Percentiles rank a stretch among this genome's conserved stretches.
Conservation (phyloP, 2,888 invertebrate genomes). For the Drosophila macrospina region DNA sequence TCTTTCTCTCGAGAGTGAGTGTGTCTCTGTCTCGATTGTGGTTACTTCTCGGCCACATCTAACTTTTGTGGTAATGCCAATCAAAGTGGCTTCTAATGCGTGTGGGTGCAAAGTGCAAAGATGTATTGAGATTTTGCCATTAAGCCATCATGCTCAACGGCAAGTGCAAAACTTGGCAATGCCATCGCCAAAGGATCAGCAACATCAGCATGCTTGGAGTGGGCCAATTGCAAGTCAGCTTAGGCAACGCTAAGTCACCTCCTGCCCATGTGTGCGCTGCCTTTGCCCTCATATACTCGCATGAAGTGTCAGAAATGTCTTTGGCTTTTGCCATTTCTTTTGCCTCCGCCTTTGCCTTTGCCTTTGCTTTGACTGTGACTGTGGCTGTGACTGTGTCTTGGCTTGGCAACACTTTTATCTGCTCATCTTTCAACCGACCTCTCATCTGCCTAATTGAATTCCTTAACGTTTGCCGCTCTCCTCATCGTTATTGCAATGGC, state of each 20-base stretch:
- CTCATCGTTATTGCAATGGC: not conserved
- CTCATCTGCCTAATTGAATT: conserved; percentile 80
- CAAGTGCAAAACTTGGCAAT: conserved; percentile 50
- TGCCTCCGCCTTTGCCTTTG: conserved; percentile 9
- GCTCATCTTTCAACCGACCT: conserved; percentile 53
- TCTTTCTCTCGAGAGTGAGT: not conserved
- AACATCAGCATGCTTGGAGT: conserved; percentile 55
- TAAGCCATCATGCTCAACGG: conserved; percentile 62
- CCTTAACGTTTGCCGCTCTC: conserved; percentile 58
- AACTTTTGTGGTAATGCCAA: conserved; percentile 61
- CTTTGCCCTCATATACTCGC: conserved; percentile 57
- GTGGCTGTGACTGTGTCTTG: conserved; percentile 58
- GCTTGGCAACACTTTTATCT: conserved; percentile 71
- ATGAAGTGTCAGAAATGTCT: conserved; percentile 75
- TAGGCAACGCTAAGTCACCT: conserved; percentile 59
- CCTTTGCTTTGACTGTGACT: not conserved
- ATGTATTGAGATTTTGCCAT: conserved; percentile 66
- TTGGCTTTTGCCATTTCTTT: conserved; percentile 32
- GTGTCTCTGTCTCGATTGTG: conserved; percentile 30
- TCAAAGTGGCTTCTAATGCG: conserved; percentile 43
- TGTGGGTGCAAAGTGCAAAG: conserved; percentile 60
- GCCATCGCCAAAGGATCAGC: conserved; percentile 67
- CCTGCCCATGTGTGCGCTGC: conserved; percentile 47
- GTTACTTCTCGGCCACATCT: conserved; percentile 52
- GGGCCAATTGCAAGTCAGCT: conserved; percentile 58